Percentiles rank a stretch among this genome's conserved stretches.
These are phyloP conservation scores for Macrobrachium rosenbergii DNA, from an alignment of 1,140 invertebrate species.

Conservation along the genomic window DNA sequence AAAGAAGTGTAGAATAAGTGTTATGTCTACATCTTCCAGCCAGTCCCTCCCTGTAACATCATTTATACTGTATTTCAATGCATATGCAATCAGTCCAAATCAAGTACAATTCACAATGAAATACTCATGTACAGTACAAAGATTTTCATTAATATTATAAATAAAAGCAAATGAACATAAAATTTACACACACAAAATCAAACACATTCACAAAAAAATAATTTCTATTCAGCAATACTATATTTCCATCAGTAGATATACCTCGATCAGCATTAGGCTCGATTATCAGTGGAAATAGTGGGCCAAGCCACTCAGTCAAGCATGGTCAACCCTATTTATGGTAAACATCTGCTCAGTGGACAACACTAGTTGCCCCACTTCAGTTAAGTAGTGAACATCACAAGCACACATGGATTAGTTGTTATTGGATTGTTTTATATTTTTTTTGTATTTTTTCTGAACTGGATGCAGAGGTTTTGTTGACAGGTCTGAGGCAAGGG, in stretches of 20 bases:
- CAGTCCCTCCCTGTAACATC: no score
- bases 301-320: conserved; percentile 16
- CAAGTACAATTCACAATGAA: no score
- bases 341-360: conserved; percentile 36
- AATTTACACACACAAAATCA: conserved; percentile 1
- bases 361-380: conserved; percentile 47
- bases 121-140: no score
- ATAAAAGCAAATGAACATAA: not conserved
- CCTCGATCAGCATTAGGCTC: conserved; percentile 36
- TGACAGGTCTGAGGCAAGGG: conserved; percentile 43
- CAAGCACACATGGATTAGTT: conserved; percentile 59
- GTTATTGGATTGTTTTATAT: conserved; percentile 43
- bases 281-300: conserved; percentile 25
- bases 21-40: no score
- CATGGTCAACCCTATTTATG: conserved; percentile 36
- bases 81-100: no score
- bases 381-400: conserved; percentile 57
- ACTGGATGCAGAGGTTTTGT: conserved; percentile 38
- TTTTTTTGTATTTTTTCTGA: conserved; percentile 32
- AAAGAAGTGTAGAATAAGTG: no score
- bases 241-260: not conserved
- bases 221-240: not conserved
- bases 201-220: not conserved
- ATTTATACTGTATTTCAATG: no score
- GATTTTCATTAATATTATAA: no score